Evolutionary conservation across 2,888 invertebrate genomes (phyloP).

Genomic region (Strigamia maritima): DNA sequence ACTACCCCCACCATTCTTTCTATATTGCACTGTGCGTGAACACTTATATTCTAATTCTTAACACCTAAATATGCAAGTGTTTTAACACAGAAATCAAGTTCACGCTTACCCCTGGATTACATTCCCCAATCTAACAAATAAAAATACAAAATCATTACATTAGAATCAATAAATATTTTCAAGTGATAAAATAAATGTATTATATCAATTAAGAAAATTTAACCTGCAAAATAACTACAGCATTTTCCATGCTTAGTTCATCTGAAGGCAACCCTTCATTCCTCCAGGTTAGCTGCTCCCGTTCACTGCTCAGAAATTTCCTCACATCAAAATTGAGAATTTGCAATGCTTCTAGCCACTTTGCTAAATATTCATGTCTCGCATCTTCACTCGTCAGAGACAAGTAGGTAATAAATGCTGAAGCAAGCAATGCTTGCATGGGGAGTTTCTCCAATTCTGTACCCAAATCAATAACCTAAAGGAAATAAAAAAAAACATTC

Average conservation of each 20-base stretch:
- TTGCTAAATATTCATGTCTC: constrained; percentile 57
- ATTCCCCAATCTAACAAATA: constrained; percentile 18
- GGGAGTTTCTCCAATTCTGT: constrained; percentile 64
- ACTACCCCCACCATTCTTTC: no score
- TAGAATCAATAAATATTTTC: not conserved
- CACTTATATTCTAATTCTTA: not conserved
- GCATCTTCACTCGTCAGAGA: constrained; percentile 67
- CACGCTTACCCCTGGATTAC: constrained; percentile 34
- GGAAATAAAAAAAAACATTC: not conserved
- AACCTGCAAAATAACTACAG: constrained; percentile 72
- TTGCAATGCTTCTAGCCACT: constrained; percentile 54
- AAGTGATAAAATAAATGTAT: not conserved
- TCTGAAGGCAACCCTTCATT: constrained; percentile 78
- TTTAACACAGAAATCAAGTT: constrained; percentile 4
- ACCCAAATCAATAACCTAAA: constrained; percentile 56
- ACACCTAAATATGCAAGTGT: constrained; percentile 10
- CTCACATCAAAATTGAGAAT: constrained; percentile 57
- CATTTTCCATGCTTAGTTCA: constrained; percentile 74
- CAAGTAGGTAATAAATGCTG: constrained; percentile 75
- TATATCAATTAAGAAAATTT: not conserved
- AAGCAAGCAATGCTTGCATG: constrained; percentile 65
- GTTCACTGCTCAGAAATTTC: constrained; percentile 63
- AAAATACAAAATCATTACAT: not conserved
- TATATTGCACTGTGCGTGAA: no score
- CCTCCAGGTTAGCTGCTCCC: constrained; percentile 80